Conservation (phyloP, 2,888 invertebrate species). For the Mythimna vitellina region DNA sequence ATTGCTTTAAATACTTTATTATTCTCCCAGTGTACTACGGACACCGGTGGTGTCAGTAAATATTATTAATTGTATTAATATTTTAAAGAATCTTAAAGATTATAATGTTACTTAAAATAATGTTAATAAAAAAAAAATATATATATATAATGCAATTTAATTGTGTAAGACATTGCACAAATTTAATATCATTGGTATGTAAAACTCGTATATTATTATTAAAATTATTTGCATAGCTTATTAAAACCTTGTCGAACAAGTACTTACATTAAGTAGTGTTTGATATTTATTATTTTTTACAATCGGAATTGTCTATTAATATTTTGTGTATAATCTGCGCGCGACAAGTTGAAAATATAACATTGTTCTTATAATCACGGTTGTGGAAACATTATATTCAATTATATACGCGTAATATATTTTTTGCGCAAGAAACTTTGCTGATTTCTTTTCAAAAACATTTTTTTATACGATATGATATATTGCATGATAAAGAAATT, state of each 20-base stretch:
- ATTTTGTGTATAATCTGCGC: constrained; percentile 27
- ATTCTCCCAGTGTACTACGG: constrained; percentile 34
- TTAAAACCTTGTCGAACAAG: constrained; percentile 71
- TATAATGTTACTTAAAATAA: constrained; percentile 68
- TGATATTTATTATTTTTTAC: constrained; percentile 60
- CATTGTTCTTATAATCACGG: constrained; percentile 15
- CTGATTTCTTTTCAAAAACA: background rate
- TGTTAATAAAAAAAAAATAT: constrained; percentile 58
- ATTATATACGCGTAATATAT: background rate
- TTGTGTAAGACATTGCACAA: constrained; percentile 75
- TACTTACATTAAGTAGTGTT: constrained; percentile 79
- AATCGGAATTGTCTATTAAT: constrained; percentile 44
- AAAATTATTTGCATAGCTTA: constrained; percentile 62
- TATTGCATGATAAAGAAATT: background rate
- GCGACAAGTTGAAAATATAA: constrained; percentile 21
- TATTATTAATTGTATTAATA: constrained; percentile 63
- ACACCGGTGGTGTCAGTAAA: constrained; percentile 48
- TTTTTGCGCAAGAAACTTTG: background rate
- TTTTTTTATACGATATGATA: background rate
- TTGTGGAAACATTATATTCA: constrained; percentile 12
- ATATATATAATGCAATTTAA: constrained; percentile 68
- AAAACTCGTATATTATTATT: constrained; percentile 45
- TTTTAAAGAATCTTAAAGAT: constrained; percentile 67
- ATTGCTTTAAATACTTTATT: constrained; percentile 32
- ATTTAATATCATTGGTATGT: constrained; percentile 64